Base-by-base conservation (phyloP, 1,140 invertebrate genomes). In the Drosophila equinoxialis region DNA sequence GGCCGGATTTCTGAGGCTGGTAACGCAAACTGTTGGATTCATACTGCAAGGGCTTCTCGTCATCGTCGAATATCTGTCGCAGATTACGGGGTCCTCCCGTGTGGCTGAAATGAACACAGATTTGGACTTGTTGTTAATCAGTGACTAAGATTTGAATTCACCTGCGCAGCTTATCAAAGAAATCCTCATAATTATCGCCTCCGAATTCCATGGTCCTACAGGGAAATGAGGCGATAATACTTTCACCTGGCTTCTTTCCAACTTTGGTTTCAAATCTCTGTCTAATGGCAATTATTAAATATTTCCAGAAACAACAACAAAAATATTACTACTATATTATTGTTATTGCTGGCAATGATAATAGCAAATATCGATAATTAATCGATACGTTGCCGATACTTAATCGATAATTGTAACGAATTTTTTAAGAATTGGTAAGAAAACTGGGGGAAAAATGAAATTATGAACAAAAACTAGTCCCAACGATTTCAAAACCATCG, bases 41-140 rank as follows among this genome's bases (percentile, higher is more conserved):
- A 11, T n/a, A 62, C 35, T 69, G 68, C 33, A 78, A 54, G 6
- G 71, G 65, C n/a, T 59, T 74, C 8, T 63, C 48, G 17, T 81
- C 78, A 13, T 81, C 75, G 30, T 81, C 78, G 20, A 81, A 81
- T 7, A 81, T 78, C 8, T 78, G 71, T 6, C 65, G 57, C 17
- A 80, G 17, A 62, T 80, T 80, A 13, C 71, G 66, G 13, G 68
- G 39, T 6, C 42, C 61, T 6, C 42, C 61, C 6, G 62, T 42
- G 10, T 11, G 90, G 61, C 71, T 77, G n/a, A 5, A 51, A 41
- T 6, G 42, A 45, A 64, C 33, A 7, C 5, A 4, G 11, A 17
- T 8, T 37, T 30, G n/a, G n/a, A 17, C 6, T 14, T 26, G 42
- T 10, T 1, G 54, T 23, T 51, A 4, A 11, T 39, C 11, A 20